Evolutionary conservation across 2,113 vertebrate genomes (phyloP).

Genomic region (Oriolus oriolus): DNA sequence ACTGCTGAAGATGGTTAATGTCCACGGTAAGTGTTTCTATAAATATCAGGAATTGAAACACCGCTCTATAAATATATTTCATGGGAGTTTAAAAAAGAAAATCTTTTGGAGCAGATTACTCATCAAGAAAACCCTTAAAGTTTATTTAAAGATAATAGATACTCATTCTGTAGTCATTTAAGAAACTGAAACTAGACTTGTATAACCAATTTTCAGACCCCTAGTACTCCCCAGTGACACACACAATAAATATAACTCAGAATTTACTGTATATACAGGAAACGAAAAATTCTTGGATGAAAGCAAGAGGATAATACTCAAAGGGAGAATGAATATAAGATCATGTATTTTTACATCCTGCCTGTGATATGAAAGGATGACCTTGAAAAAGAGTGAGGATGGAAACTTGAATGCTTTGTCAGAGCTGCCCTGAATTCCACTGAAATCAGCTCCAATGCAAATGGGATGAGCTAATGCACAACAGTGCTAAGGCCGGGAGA

Average conservation of each 20-base stretch:
- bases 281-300: not conserved
- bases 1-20: not conserved
- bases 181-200: not conserved
- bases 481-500: not conserved
- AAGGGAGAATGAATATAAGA: not conserved
- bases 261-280: not conserved
- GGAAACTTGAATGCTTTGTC: not conserved
- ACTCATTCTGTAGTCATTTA: not conserved
- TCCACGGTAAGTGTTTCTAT: not conserved
- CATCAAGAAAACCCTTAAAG: constrained; percentile 44
- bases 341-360: not conserved
- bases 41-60: constrained; percentile 34
- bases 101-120: constrained; percentile 32
- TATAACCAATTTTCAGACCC: not conserved
- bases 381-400: not conserved
- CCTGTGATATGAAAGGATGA: not conserved
- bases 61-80: constrained; percentile 33
- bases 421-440: not conserved
- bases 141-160: constrained; percentile 48
- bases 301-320: not conserved
- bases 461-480: not conserved
- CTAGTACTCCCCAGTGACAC: not conserved
- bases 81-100: constrained; percentile 37
- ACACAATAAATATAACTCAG: not conserved
- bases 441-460: not conserved